Evolutionary conservation across 2,113 vertebrate genomes (phyloP).

Genomic region (Chelonoidis abingdonii): DNA sequence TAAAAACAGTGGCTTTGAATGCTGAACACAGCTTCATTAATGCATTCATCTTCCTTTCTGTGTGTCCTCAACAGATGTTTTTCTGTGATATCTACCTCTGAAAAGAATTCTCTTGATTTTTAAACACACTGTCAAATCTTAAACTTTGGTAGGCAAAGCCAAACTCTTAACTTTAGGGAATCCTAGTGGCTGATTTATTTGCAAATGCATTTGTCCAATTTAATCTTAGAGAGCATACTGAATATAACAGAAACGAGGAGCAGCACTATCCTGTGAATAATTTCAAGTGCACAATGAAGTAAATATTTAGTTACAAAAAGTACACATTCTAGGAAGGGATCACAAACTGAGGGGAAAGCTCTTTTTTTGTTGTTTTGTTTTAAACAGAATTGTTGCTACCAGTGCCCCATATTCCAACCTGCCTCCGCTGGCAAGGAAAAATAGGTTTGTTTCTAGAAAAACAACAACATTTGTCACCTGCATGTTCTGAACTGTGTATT

Average conservation of each 20-base stretch:
- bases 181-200: not conserved
- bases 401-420: not conserved
- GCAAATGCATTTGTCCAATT: too few relatives aligned
- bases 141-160: not conserved
- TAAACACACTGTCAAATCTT: not conserved
- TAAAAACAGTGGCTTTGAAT: not conserved
- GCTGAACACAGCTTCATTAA: constrained; percentile 23
- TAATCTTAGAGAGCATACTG: too few relatives aligned
- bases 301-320: not conserved
- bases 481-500: not conserved
- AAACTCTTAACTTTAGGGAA: not conserved
- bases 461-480: too few relatives aligned
- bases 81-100: not conserved
- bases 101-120: not conserved
- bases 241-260: too few relatives aligned
- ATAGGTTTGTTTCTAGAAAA: not conserved
- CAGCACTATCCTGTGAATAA: not conserved
- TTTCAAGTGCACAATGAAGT: not conserved
- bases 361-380: too few relatives aligned
- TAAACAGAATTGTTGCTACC: not conserved
- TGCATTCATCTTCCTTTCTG: constrained; percentile 22
- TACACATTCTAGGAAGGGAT: too few relatives aligned
- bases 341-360: too few relatives aligned
- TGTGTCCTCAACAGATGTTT: constrained; percentile 23
- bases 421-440: not conserved